Evolutionary conservation across 2,797 vertebrate genomes (phyloP), one percentile per base, ranked within the genome.

Genomic region (Sebastes trivittatus): DNA sequence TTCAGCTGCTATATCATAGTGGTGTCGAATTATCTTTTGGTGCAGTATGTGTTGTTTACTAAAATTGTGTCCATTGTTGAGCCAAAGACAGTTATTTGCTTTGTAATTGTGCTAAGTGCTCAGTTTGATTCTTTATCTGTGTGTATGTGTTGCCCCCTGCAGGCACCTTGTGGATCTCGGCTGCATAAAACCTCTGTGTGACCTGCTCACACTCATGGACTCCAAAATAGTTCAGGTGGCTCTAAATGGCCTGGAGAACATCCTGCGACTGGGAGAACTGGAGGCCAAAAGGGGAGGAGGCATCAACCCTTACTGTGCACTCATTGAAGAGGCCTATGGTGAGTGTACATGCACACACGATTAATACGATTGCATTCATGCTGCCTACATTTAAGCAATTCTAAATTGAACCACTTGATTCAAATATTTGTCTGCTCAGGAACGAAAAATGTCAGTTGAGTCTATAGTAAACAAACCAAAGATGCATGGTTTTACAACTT

Each of bases 211-310:
- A 2, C 96, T 99, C 77, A 98, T 99, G 98, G 98, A 99, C 92
- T 97, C 98, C 75, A 99, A 99, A 95, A 99, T 99, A 42, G 98
- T 99, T 82, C 98, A 99, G 85, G 98, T 99, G 89, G 97, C 98
- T 20, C 94, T 99, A 68, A 99, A 97, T 63, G 98, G 98, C 66
- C 94, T 99, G 64, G 98, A 99, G 94, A 99, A 99, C 90, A 99
- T 99, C 93, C 93, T 99, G 90, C 95, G 98, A 86, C 96, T 98
- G 75, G 98, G 98, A 74, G 98, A 99, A 79, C 96, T 98, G 91
- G 98, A 99, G 90, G 97, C 97, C 78, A 99, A 98, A 93, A 96
- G 96, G 75, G 97, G 96, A 0, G 97, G 96, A 77, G 98, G 98
- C 92, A 98, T 99, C 87, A 99, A 99, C 87, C 98, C 98, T 25